Conservation (phyloP, 2,797 vertebrate genomes). For the Pteronotus mesoamericanus region DNA sequence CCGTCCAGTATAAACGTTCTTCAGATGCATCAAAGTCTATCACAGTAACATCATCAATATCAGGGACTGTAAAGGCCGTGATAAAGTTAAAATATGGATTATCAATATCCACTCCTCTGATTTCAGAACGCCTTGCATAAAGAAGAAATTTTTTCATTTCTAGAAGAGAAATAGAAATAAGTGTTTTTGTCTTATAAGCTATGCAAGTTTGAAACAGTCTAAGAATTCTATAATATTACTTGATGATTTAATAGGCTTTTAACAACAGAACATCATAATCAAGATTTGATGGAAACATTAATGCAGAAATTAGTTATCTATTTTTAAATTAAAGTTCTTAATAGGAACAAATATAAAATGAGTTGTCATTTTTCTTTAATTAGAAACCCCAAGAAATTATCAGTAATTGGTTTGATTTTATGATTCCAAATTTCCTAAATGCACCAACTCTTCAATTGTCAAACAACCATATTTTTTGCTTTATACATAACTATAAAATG, state of each 20-base stretch:
- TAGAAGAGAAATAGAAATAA: slow-evolving; percentile 73
- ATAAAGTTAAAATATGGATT: slow-evolving; percentile 98
- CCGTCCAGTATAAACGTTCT: slow-evolving; percentile 97
- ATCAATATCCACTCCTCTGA: slow-evolving; percentile 97
- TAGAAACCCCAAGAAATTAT: neutral
- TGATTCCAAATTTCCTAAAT: neutral
- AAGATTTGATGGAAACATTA: neutral
- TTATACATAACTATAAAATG: neutral
- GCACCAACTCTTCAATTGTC: neutral
- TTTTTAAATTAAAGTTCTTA: neutral
- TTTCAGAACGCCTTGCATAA: slow-evolving; percentile 95
- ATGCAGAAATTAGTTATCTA: neutral
- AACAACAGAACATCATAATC: neutral
- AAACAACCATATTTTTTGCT: neutral
- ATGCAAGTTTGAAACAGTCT: neutral
- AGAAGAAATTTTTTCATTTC: slow-evolving; percentile 95
- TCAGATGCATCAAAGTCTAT: slow-evolving; percentile 95
- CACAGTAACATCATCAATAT: slow-evolving; percentile 96
- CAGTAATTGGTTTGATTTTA: neutral
- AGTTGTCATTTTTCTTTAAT: neutral
- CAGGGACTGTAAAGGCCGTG: slow-evolving; percentile 96
- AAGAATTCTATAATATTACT: neutral
- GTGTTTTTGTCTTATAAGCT: neutral
- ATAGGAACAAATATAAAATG: neutral
- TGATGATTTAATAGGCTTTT: slow-evolving; percentile 1